Evolutionary conservation across 1,140 invertebrate species (phyloP).

Genomic region (Zaprionus kolodkinae): DNA sequence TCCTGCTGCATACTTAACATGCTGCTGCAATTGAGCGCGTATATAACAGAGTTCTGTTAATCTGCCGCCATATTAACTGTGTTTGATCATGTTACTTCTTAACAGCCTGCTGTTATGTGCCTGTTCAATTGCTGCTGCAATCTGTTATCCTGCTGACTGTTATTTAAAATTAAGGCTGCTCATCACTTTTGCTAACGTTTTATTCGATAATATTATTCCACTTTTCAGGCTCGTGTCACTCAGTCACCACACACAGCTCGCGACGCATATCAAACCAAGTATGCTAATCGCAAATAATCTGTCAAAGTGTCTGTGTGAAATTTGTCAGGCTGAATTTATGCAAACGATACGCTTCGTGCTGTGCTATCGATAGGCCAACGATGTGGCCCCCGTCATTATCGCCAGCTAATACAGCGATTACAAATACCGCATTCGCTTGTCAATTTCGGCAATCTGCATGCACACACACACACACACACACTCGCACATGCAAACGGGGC

Average conservation of each 20-base stretch:
- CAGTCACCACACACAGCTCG: too few species aligned
- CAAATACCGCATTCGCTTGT: constrained; percentile 59
- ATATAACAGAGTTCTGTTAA: too few species aligned
- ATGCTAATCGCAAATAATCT: constrained; percentile 75
- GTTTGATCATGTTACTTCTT: not conserved
- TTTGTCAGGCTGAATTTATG: constrained; percentile 47
- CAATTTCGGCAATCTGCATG: constrained; percentile 44
- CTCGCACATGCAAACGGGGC: not conserved
- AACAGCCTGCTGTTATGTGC: not conserved
- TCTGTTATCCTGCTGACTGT: not conserved
- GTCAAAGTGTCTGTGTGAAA: constrained; percentile 71
- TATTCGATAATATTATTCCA: not conserved
- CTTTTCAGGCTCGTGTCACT: not conserved
- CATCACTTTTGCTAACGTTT: not conserved
- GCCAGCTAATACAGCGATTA: constrained; percentile 59
- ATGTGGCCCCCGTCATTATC: constrained; percentile 67
- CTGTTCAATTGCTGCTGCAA: not conserved
- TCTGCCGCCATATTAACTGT: not conserved
- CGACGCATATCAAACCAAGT: constrained; percentile 13
- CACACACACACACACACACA: constrained; percentile 15
- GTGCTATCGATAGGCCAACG: constrained; percentile 41
- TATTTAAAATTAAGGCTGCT: not conserved
- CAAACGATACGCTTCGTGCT: constrained; percentile 43
- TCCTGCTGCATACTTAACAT: not conserved
- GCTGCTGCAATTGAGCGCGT: too few species aligned